phyloP scores from a whole-genome alignment of 2,888 invertebrate species.

The Crioceris asparagi region DNA sequence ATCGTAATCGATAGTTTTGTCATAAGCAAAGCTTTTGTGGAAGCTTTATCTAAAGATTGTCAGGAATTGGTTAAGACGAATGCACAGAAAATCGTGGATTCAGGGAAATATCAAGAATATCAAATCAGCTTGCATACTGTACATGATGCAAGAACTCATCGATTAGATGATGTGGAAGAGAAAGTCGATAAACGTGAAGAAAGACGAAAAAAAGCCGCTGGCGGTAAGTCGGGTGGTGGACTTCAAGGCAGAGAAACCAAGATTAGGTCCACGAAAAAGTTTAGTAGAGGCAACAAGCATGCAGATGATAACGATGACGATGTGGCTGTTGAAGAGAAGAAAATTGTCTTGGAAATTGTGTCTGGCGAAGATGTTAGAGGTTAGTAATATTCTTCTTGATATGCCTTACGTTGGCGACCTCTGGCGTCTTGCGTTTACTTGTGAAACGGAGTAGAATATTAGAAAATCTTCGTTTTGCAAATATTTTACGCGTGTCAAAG shows the following conservation, averaged over 20 bases:
- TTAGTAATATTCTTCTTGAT: slow-evolving; percentile 44
- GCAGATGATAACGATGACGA: slow-evolving; percentile 60
- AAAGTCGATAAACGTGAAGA: slow-evolving; percentile 74
- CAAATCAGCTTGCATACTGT: slow-evolving; percentile 53
- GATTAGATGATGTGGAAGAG: slow-evolving; percentile 31
- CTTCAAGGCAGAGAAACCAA: slow-evolving; percentile 91
- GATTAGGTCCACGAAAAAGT: slow-evolving; percentile 86
- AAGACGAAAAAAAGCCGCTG: slow-evolving; percentile 74
- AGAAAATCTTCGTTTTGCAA: too few species aligned
- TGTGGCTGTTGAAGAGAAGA: slow-evolving; percentile 41
- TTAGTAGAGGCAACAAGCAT: slow-evolving; percentile 46
- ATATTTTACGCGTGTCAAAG: too few species aligned
- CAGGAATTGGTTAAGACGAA: slow-evolving; percentile 52
- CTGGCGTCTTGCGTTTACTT: too few species aligned
- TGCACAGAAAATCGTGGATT: slow-evolving; percentile 56
- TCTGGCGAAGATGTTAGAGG: slow-evolving; percentile 54
- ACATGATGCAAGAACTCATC: slow-evolving; percentile 11
- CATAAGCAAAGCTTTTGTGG: slow-evolving; percentile 57
- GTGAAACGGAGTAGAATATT: too few species aligned
- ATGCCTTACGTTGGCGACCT: too few species aligned
- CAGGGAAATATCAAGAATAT: slow-evolving; percentile 65
- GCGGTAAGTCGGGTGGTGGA: slow-evolving; percentile 85
- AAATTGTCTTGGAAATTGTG: slow-evolving; percentile 54
- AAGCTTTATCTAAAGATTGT: slow-evolving; percentile 56
- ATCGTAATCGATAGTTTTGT: slow-evolving; percentile 50